Percentiles rank a stretch among this genome's conserved stretches.
phyloP scores from a whole-genome alignment of 2,888 invertebrate genomes.

The Andrena bucephala region DNA sequence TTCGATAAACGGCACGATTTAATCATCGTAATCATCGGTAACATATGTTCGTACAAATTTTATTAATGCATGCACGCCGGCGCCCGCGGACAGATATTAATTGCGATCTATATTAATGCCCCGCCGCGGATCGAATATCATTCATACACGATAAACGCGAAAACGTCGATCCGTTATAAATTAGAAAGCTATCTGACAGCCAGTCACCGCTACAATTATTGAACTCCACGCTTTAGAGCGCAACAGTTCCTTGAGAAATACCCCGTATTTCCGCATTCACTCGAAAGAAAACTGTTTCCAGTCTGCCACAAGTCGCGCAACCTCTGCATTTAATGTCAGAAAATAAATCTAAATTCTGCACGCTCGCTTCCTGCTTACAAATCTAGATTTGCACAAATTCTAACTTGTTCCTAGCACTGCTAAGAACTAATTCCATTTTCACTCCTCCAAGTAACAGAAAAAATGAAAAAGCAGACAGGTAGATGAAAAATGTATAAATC shows the following conservation, averaged over 20 bases:
- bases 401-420: not conserved
- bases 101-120: slow-evolving; percentile 28
- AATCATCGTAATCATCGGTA: slow-evolving; percentile 31
- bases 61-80: slow-evolving; percentile 40
- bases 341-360: not conserved
- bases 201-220: slow-evolving; percentile 18
- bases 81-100: slow-evolving; percentile 35
- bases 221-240: slow-evolving; percentile 5
- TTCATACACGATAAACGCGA: slow-evolving; percentile 16
- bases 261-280: not conserved
- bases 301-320: not conserved
- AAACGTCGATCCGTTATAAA: slow-evolving; percentile 34
- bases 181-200: slow-evolving; percentile 37
- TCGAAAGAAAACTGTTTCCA: slow-evolving; percentile 15
- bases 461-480: no score
- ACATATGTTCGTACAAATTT: slow-evolving; percentile 29
- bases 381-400: not conserved
- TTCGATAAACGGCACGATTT: slow-evolving; percentile 35
- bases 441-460: no score
- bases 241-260: slow-evolving; percentile 11
- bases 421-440: no score
- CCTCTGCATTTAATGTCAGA: not conserved
- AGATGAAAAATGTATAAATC: no score
- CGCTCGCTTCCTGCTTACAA: not conserved
- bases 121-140: slow-evolving; percentile 6